Base-by-base conservation (phyloP, 2,797 vertebrate genomes). In the Danio albolineatus region DNA sequence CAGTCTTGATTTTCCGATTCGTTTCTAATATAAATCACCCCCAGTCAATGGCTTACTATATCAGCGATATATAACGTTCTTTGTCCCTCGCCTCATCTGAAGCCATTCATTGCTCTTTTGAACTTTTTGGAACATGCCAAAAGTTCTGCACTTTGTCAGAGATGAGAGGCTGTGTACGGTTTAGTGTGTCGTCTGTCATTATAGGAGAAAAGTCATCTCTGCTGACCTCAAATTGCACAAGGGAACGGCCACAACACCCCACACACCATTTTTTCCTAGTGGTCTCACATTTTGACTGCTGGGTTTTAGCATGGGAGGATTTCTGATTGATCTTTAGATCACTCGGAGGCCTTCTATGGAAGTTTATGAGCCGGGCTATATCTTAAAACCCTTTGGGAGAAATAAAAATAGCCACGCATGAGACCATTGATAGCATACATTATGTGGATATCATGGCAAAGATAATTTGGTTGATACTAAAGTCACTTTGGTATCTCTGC, bases 261-360 rank as follows among this genome's bases (percentile, higher is more conserved):
- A 79, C 62, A 60, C 13, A 4, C 21, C 19, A 69, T 54, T 65
- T 75, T 82, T 77, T 80, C 43, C 49, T 72, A 64, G 78, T 78
- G 81, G 48, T 78, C 69, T 78, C 69, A 62, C 60, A 83, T 83
- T 84, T 74, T 77, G 86, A 67, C 76, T 72, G 59, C 78, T 70
- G 69, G 76, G 73, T 46, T 78, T 81, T 73, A 51, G 72, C 67
- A 72, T 78, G 75, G 36, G 76, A 57, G 49, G 48, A 73, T 61
- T 66, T 81, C 79, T 72, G 56, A 81, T 62, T 83, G 65, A 46
- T 70, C 71, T 61, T 62, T n/a, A 81, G 76, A 59, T 78, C 6
- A 12, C 60, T 36, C n/a, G 54, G 49, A 64, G n/a, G 4, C 44
- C 46, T 70, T 78, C 43, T 70, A 21, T 78, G 64, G 64, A 67